Base-by-base conservation (phyloP, 2,888 invertebrate species). In the Oscheius onirici region DNA sequence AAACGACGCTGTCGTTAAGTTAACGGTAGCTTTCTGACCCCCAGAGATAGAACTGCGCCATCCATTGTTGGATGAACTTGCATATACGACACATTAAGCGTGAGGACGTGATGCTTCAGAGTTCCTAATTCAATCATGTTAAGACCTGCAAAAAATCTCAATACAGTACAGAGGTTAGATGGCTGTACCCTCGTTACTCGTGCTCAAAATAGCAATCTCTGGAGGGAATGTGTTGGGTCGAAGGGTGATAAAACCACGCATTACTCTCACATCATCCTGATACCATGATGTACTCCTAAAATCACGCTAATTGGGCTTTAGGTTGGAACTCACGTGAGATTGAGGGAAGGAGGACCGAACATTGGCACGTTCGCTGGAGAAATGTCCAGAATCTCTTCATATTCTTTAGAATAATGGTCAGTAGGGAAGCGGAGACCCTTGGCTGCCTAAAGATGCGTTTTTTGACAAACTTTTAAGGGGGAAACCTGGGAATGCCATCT, bases 321-420 rank as follows among this genome's bases (percentile, higher is more conserved):
- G 11, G 15, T 13, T 11, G 46, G 24, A 17, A 71, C 77, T 69
- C 41, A 88, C 86, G 86, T 88, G 44, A 84, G 79, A 67, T 87
- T 87, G 15, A 87, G 68, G 0, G 86, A 86, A 6, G 87, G 87
- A 11, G 87, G 83, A 2, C 87, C 87, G 72, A 87, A 87, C 87
- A 88, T 87, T 28, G 87, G 84, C 2, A 87, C 87, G 44, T 84
- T 80, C 0, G 87, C 82, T 2, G 87, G 86, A 40, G 81, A 72
- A 49, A 87, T 82, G 66, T 85, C 84, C 57, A 87, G 74, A 6
- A 79, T 74, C 69, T 87, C 87, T 68, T 84, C 84, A 72, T 87
- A 87, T 44, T 84, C 83, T 13, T 60, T 72, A 15, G 74, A 72
- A 51, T 80, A 78, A 67, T 87, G 78, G 71, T 87, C 86, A 1